Conservation (phyloP, 2,888 invertebrate species). For the Megastigmus dorsalis region DNA sequence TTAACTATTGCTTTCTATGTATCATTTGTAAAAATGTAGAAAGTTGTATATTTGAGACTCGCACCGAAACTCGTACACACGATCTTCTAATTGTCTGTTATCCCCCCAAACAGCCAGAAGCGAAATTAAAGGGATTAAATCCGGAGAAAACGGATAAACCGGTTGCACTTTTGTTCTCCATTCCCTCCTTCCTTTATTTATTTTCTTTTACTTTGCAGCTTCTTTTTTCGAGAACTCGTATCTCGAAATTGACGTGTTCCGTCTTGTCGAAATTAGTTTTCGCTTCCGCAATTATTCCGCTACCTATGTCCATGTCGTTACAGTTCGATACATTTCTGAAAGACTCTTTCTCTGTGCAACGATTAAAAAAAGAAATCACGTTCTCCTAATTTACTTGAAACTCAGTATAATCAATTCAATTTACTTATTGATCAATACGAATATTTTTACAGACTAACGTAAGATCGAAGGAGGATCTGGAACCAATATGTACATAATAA, state of each 20-base stretch:
- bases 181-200: constrained; percentile 9
- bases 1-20: no score
- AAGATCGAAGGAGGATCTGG: background rate
- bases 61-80: background rate
- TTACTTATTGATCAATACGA: no score
- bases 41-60: background rate
- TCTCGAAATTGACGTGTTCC: constrained; percentile 7
- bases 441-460: background rate
- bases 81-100: constrained; percentile 45
- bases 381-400: background rate
- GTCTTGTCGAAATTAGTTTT: constrained; percentile 5
- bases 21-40: no score
- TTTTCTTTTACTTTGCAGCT: background rate
- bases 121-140: constrained; percentile 43
- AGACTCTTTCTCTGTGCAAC: background rate
- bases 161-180: constrained; percentile 40
- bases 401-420: no score
- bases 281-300: background rate
- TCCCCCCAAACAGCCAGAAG: constrained; percentile 7
- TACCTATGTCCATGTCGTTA: background rate
- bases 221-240: constrained; percentile 1
- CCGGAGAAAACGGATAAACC: constrained; percentile 30
- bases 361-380: background rate
- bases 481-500: background rate
- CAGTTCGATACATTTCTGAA: background rate